Evolutionary conservation across 2,113 vertebrate genomes (phyloP), one percentile per base, ranked within the genome.

Genomic region (Xyrauchen texanus): DNA sequence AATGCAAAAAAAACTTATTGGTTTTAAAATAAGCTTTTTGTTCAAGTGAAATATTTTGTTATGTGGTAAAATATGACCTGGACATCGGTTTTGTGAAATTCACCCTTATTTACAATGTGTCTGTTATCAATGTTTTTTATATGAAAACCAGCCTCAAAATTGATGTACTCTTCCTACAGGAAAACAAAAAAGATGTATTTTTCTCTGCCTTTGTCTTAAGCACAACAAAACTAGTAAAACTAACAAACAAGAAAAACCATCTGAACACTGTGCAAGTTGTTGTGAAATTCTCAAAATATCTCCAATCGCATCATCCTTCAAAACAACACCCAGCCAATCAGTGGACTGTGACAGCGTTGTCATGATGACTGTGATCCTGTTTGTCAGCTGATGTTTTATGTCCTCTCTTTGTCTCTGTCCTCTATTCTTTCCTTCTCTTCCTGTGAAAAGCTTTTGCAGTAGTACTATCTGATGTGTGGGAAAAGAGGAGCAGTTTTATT

Each of bases 401-500:
- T 76, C 8, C 16, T 76, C 2, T 68, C 34, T 61, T 65, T 45
- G 3, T 75, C 53, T 76, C 61, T 64, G n/a, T 72, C 16, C 9
- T 15, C 21, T 46, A 7, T 72, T n/a, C 44, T 64, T 67, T 44
- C 55, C 49, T 10, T 77, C 61, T 47, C 61, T 11, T 34, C 21
- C 21, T 34, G 21, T 34, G 21, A 13, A 13, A 12, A 76, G 65
- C 65, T 78, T 75, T 61, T 81, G 76, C 82, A 83, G 75, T 80
- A 79, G 62, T 47, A 42, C 65, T 79, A 68, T 70, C 52, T 80
- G 64, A 75, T 21, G 58, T 55, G 68, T 5, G 77, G 57, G 77
- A 66, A 21, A 34, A 34, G 21, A 34, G 21, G 45, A 53, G 66
- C 13, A 58, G 61, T 75, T 87, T 79, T 94, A 94, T 95, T 95